Percentiles rank a stretch among this genome's conserved stretches.
phyloP scores from a whole-genome alignment of 2,113 vertebrate species.

The Dinomys branickii region DNA sequence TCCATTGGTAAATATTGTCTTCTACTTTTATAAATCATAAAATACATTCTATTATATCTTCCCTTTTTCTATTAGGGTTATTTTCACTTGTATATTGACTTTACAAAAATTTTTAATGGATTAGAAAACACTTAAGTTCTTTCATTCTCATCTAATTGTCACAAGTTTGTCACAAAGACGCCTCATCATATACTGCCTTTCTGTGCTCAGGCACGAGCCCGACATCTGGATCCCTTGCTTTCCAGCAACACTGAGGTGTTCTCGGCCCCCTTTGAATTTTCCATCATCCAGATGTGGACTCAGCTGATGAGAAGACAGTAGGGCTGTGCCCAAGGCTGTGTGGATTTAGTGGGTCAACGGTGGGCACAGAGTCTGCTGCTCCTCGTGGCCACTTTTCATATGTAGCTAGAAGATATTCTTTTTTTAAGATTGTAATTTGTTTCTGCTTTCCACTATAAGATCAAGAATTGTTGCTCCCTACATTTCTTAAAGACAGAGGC shows the following conservation, averaged over 20 bases:
- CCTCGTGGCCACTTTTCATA: not conserved
- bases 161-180: not conserved
- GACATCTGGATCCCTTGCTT: not conserved
- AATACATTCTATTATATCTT: not conserved
- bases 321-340: too few relatives aligned
- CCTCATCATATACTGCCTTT: not conserved
- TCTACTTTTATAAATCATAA: constrained; percentile 14
- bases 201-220: not conserved
- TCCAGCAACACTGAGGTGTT: not conserved
- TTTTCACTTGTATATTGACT: not conserved
- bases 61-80: not conserved
- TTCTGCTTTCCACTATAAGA: not conserved
- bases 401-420: not conserved
- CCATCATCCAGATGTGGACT: not conserved
- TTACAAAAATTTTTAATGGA: constrained; percentile 5
- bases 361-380: too few relatives aligned
- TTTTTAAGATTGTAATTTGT: not conserved
- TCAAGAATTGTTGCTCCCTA: not conserved
- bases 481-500: not conserved
- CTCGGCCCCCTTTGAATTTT: constrained; percentile 15
- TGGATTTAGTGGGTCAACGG: not conserved
- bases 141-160: not conserved
- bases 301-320: not conserved
- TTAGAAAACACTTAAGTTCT: not conserved
- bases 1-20: not conserved